Evolutionary conservation across 37 sponge, comb jelly and placozoan species (phyloP).

Genomic region (Diacarnus erythraeanus): DNA sequence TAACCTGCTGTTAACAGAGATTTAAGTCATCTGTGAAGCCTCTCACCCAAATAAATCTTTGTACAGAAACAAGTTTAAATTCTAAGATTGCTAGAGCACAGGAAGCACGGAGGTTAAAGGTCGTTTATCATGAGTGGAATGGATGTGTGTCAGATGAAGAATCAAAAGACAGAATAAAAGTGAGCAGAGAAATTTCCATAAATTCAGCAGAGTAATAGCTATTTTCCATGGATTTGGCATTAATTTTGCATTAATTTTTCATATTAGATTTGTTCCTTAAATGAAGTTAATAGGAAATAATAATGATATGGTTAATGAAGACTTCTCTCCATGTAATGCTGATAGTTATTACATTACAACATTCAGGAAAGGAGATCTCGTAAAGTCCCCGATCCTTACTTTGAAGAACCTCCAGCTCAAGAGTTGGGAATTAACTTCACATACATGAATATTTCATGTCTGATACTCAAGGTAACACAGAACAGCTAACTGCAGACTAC

Average conservation of each 20-base stretch:
- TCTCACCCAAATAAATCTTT: not conserved
- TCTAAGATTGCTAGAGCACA: slow-evolving; percentile 60
- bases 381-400: slow-evolving; percentile 36
- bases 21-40: no score
- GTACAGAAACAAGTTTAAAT: slow-evolving; percentile 33
- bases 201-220: no score
- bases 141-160: not conserved
- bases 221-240: no score
- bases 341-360: not conserved
- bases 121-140: not conserved
- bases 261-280: no score
- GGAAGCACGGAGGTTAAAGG: slow-evolving; percentile 55
- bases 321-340: slow-evolving; percentile 12
- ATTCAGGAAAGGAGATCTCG: slow-evolving; percentile 14
- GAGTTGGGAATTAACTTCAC: slow-evolving; percentile 73
- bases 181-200: no score
- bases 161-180: no score
- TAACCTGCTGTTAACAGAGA: no score
- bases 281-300: not conserved
- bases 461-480: slow-evolving; percentile 82
- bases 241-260: no score
- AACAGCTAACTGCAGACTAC: no score
- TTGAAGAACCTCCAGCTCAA: slow-evolving; percentile 72
- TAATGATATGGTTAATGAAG: slow-evolving; percentile 2
- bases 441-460: slow-evolving; percentile 96